These are phyloP conservation scores for Chascanopsetta lugubris DNA, from an alignment of 2,113 vertebrate species.

Conservation along the genomic window DNA sequence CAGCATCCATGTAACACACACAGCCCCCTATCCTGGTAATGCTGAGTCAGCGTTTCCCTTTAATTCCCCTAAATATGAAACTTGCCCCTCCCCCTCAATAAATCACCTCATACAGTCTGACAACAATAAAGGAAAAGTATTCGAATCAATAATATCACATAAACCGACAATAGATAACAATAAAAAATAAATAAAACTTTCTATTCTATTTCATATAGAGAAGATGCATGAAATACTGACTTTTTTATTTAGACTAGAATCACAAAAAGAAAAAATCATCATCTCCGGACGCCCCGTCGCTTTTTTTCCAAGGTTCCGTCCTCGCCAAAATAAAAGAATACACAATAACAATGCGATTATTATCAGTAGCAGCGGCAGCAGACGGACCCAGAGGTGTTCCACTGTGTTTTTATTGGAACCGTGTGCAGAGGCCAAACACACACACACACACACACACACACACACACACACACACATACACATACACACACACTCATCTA, in stretches of 20 bases:
- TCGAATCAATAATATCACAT: constrained; percentile 33
- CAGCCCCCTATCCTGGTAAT: background rate
- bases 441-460: constrained; percentile 68
- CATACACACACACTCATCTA: constrained; percentile 66
- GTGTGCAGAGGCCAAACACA: constrained; percentile 62
- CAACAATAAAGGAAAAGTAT: background rate
- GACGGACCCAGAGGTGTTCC: constrained; percentile 50
- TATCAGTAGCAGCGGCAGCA: constrained; percentile 70
- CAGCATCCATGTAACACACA: constrained; percentile 51
- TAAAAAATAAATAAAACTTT: constrained; percentile 37
- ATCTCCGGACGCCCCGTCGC: no score
- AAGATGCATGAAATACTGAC: constrained; percentile 57
- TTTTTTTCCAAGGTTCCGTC: no score
- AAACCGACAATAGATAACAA: no score
- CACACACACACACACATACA: constrained; percentile 65
- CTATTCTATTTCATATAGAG: constrained; percentile 57
- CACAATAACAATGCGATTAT: constrained; percentile 33
- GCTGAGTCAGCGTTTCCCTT: constrained; percentile 60
- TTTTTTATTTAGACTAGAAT: constrained; percentile 54
- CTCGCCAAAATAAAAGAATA: no score
- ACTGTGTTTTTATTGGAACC: constrained; percentile 61
- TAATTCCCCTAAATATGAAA: no score
- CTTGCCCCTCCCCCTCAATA: constrained; percentile 1
- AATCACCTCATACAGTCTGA: constrained; percentile 16
- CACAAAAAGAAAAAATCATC: constrained; percentile 43